Evolutionary conservation across 2,113 vertebrate species (phyloP).

Genomic region (Anhinga anhinga): DNA sequence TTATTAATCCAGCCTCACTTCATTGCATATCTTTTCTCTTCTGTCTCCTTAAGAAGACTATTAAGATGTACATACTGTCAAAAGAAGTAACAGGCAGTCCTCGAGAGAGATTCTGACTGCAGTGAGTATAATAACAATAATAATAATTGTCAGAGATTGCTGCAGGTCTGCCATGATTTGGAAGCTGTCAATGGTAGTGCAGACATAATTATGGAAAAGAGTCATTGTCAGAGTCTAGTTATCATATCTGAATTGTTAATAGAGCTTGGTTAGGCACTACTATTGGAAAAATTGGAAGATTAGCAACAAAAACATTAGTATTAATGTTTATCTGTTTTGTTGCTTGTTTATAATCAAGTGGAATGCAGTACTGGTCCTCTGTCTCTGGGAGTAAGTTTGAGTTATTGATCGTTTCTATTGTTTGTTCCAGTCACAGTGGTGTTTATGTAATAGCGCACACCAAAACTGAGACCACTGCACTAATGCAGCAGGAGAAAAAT

Average conservation of each 20-base stretch:
- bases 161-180: neutral
- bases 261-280: neutral
- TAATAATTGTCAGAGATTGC: neutral
- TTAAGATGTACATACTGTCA: neutral
- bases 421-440: neutral
- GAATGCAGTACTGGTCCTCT: neutral
- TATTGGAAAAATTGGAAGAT: neutral
- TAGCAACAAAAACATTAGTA: neutral
- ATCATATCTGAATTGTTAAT: neutral
- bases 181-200: neutral
- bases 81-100: neutral
- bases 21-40: neutral
- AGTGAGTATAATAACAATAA: too few species aligned
- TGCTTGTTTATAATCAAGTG: neutral
- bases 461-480: neutral
- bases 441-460: neutral
- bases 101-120: neutral
- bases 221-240: neutral
- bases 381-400: neutral
- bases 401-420: neutral
- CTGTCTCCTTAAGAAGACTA: neutral
- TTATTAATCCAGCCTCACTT: neutral
- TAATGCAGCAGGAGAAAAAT: neutral
- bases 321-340: neutral
- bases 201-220: neutral